phyloP scores from a whole-genome alignment of 2,888 invertebrate species.

The Ophioninae sp. region DNA sequence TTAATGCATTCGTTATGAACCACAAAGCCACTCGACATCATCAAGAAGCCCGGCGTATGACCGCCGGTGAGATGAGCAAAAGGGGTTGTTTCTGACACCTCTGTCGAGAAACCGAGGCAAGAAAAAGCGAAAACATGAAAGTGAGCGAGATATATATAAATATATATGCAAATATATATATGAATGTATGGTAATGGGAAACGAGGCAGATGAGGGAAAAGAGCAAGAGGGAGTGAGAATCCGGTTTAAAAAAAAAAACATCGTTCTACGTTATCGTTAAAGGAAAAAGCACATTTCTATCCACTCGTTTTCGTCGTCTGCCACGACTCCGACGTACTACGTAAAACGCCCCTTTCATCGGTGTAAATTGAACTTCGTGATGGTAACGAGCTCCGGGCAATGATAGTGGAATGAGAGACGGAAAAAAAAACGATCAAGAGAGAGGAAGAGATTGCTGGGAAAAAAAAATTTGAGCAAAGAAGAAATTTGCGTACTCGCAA shows the following conservation, averaged over 20 bases:
- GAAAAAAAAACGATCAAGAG: neutral
- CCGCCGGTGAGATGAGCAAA: conserved; percentile 7
- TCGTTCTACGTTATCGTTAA: conserved; percentile 42
- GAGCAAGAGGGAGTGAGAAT: conserved; percentile 14
- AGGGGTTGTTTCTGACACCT: conserved; percentile 21
- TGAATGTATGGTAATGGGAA: neutral
- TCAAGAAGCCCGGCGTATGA: conserved; percentile 18
- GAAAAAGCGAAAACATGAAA: conserved; percentile 43
- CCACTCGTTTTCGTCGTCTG: conserved; percentile 64
- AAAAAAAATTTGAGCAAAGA: neutral
- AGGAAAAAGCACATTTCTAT: conserved; percentile 60
- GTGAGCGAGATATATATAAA: conserved; percentile 8
- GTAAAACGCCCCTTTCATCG: conserved; percentile 53
- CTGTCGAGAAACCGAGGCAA: neutral
- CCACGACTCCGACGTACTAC: conserved; percentile 14
- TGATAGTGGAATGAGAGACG: conserved; percentile 3
- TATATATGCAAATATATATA: neutral
- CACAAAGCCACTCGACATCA: conserved; percentile 59
- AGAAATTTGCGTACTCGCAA: neutral
- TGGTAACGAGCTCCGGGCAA: conserved; percentile 62
- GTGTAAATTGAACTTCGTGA: conserved; percentile 65
- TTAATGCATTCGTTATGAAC: conserved; percentile 69
- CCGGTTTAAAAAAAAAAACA: conserved; percentile 27
- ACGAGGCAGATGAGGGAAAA: neutral
- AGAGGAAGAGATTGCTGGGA: neutral